Evolutionary conservation across 2,113 vertebrate genomes (phyloP), one percentile per base, ranked within the genome.

Genomic region (Andinoacara biseriatus): DNA sequence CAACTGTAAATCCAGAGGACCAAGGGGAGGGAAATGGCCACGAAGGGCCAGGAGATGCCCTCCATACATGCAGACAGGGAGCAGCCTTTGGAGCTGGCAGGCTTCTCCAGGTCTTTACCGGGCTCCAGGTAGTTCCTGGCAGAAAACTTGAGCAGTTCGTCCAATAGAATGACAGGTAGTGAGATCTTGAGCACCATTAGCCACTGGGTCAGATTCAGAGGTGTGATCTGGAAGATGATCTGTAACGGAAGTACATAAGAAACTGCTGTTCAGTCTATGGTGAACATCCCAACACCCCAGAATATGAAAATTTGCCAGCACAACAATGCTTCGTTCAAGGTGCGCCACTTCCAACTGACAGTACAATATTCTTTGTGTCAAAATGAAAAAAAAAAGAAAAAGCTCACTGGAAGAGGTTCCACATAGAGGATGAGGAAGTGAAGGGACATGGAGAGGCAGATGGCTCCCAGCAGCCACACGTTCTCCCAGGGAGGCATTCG

Each of bases 191-290:
- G 96, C 88, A 99, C 98, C 97, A 98, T 98, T 91, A 99, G 95
- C 98, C 98, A 99, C 89, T 99, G 98, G 1, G 95, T 98, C 92
- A 99, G 29, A 22, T 99, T 98, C 89, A 99, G 89, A 1, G 98
- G 98, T 0, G 98, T 99, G 95, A 99, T 99, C 96, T 99, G 98
- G 95, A 99, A 99, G 93, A 99, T 99, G 72, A 99, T 97, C 98
- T 99, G 93, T 31, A n/a, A 88, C 7, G 46, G 24, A 74, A 49
- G 8, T 3, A 18, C 0, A 58, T 3, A 38, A 46, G 31, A 58
- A 35, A 17, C 26, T 13, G 3, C 1, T 2, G 22, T 11, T 74
- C 38, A 35, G 35, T 35, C 24, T 49, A 29, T 4, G 4, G 10
- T 8, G 17, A 60, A 31, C 26, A 31, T 29, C 15, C n/a, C 13